phyloP scores from a whole-genome alignment of 2,113 vertebrate species.

The Taurulus bubalis region DNA sequence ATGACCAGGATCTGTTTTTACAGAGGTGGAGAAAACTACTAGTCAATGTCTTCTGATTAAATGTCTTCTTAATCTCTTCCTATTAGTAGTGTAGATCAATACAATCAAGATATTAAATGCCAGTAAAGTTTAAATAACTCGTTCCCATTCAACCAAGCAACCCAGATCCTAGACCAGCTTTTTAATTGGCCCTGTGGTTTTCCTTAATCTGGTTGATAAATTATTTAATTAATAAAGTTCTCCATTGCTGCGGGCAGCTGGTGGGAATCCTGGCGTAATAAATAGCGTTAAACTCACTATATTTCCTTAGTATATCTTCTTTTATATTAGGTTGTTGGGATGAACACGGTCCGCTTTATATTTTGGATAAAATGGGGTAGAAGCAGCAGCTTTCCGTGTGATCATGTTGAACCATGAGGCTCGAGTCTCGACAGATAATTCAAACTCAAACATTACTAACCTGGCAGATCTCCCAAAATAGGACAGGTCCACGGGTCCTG shows the following conservation, averaged over 20 bases:
- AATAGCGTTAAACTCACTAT: not conserved
- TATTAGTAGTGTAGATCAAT: no score
- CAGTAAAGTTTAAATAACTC: not conserved
- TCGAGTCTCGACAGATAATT: no score
- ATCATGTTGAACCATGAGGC: not conserved
- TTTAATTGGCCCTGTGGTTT: not conserved
- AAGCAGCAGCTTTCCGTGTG: not conserved
- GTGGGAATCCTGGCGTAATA: not conserved
- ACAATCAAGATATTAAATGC: not conserved
- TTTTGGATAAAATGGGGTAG: not conserved
- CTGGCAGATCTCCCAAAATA: conserved; percentile 52
- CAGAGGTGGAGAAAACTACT: no score
- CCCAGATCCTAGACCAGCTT: not conserved
- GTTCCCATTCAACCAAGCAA: not conserved
- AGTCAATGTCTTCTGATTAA: no score
- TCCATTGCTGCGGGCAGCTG: no score
- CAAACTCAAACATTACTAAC: conserved; percentile 31
- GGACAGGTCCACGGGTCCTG: not conserved
- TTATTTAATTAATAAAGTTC: no score
- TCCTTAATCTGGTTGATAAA: not conserved
- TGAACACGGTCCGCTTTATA: not conserved
- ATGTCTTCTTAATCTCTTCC: no score
- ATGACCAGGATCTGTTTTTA: no score
- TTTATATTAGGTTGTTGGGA: not conserved
- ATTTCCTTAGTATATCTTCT: not conserved